Evolutionary conservation across 2,113 vertebrate species (phyloP).

Genomic region (Tinamus guttatus): DNA sequence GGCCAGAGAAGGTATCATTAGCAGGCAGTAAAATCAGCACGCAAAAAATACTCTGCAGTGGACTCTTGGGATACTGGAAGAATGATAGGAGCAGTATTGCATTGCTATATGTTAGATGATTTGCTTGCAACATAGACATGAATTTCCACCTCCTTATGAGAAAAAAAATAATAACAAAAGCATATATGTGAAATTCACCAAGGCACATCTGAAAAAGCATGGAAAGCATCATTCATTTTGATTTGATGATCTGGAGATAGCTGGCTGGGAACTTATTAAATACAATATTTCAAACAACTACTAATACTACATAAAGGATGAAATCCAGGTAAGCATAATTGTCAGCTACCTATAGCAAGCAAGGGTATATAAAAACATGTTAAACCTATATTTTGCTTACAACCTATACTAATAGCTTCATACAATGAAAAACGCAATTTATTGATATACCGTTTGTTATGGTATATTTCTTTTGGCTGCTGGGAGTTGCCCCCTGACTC

Average conservation of each 20-base stretch:
- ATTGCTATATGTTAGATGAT: not conserved
- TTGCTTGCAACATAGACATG: not conserved
- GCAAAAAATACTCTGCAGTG: not conserved
- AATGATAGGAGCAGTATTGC: not conserved
- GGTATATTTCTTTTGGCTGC: not conserved
- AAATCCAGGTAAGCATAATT: not conserved
- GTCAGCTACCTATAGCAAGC: not conserved
- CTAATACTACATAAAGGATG: not conserved
- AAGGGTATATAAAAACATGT: not conserved
- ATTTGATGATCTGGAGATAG: not conserved
- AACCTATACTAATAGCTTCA: not conserved
- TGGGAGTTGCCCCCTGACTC: not conserved
- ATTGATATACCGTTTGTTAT: not conserved
- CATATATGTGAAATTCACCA: not conserved
- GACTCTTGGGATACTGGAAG: not conserved
- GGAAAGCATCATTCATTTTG: not conserved
- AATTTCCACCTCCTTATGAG: not conserved
- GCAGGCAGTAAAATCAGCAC: not conserved
- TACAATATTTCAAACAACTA: not conserved
- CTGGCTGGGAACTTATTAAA: not conserved
- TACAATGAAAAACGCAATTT: not conserved
- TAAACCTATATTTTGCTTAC: not conserved
- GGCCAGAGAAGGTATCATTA: not conserved
- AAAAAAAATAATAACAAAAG: not conserved
- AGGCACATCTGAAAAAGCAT: not conserved